A percentile compares a stretch with the other conserved stretches of the same genome.
phyloP scores from a whole-genome alignment of 2,888 invertebrate genomes.

The Drosophila melanosoma region DNA sequence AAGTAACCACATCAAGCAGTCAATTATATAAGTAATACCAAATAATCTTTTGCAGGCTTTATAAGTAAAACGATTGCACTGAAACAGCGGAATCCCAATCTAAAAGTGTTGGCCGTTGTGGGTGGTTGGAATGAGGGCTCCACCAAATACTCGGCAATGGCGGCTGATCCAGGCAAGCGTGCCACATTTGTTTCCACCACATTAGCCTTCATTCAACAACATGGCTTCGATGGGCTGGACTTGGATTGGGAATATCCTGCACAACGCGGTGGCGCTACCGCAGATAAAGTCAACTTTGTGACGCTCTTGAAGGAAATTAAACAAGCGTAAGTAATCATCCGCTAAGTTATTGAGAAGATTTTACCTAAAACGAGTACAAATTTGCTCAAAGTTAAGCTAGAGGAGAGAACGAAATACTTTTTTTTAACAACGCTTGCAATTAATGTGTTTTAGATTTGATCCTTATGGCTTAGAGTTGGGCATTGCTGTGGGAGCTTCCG shows the following conservation, averaged over 20 bases:
- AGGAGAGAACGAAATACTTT: not conserved
- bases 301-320: constrained; percentile 70
- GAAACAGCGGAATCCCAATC: constrained; percentile 64
- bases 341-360: not conserved
- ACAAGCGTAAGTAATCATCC: constrained; percentile 54
- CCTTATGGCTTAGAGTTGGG: constrained; percentile 87
- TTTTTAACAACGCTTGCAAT: not conserved
- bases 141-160: constrained; percentile 93
- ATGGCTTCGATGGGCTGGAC: constrained; percentile 95
- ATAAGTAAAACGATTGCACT: constrained; percentile 66
- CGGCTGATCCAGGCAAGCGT: constrained; percentile 90
- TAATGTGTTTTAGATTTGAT: constrained; percentile 47
- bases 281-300: constrained; percentile 90
- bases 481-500: constrained; percentile 86
- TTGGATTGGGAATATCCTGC: constrained; percentile 97
- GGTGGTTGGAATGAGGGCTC: constrained; percentile 98
- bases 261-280: constrained; percentile 80
- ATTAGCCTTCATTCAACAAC: constrained; percentile 90
- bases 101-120: constrained; percentile 92
- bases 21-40: not conserved
- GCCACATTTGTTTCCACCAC: constrained; percentile 90
- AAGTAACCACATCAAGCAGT: constrained; percentile 13
- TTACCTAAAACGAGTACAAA: not conserved
- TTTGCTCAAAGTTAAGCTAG: not conserved
- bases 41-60: constrained; percentile 31